Conservation (phyloP, 2,113 vertebrate genomes). For the Calyptomena viridis region DNA sequence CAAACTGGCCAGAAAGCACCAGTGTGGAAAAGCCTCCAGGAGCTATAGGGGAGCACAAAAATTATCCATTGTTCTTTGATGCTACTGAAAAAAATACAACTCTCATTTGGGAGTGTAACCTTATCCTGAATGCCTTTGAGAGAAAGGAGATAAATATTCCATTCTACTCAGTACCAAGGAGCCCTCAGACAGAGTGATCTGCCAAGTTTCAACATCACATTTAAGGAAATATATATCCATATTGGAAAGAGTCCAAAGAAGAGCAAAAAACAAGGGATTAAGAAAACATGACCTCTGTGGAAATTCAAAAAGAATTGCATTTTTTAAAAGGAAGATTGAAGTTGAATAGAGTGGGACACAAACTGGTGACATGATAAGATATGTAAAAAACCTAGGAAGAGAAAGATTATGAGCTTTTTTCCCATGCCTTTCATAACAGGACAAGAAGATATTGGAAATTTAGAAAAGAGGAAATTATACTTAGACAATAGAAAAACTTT, state of each 20-base stretch:
- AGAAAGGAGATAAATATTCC: neutral
- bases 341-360: neutral
- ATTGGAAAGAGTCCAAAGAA: neutral
- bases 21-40: neutral
- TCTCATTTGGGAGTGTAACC: neutral
- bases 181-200: neutral
- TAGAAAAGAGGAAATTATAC: neutral
- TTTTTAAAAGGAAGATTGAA: neutral
- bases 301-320: neutral
- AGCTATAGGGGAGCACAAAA: neutral
- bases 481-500: neutral
- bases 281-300: neutral
- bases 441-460: neutral
- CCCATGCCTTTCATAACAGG: neutral
- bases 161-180: neutral
- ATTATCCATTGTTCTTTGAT: neutral
- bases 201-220: neutral
- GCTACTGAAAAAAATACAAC: neutral
- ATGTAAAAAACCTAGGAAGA: neutral
- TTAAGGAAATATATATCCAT: neutral
- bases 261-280: neutral
- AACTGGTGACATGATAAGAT: neutral
- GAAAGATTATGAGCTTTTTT: neutral
- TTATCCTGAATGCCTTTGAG: too few relatives aligned
- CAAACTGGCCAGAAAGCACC: neutral